Evolutionary conservation across 2,888 invertebrate species (phyloP), one percentile per base, ranked within the genome.

Genomic region (Aleiodes leptofemur): DNA sequence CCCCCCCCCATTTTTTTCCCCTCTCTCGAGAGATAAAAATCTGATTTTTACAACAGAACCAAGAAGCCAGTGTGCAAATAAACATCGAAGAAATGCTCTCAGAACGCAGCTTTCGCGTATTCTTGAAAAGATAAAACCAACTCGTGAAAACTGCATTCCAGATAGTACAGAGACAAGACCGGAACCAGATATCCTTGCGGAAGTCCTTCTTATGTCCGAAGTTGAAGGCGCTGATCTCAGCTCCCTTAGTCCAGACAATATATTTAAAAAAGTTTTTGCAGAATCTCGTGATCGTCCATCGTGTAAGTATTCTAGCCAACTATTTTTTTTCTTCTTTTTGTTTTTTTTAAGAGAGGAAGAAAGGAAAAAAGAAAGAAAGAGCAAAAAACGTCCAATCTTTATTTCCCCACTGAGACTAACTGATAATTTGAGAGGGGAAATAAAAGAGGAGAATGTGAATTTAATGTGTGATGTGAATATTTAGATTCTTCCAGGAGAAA

Each of bases 121-220:
- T 55, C 66, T 82, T 72, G 51, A 43, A 6, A 80, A 79, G 68
- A 77, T 77, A 7, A 73, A 79, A 57, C 78, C 80, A 48, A 82
- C 81, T 70, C 77, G 77, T 29, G 81, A 80, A 69, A 79, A 79
- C 69, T 72, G 74, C 34, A 77, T 80, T 55, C 79, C 78, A 55
- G 81, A 81, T 38, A 77, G 73, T 11, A 51, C 74, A 14, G 81
- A 79, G 56, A 76, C 73, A 11, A 82, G 80, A 73, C 81, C 81
- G 43, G 83, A 83, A 61, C 81, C 82, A 56, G 82, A 81, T 74
- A 72, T 82, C 16, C 74, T 83, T 7, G 82, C 83, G 13, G 82
- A 80, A 64, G 83, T 81, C 29, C 77, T 83, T 29, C 76, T 83
- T 23, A 80, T 80, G 81, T 82, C 83, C 11, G 80, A 82, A 53